phyloP scores from a whole-genome alignment of 1,140 invertebrate species.

The Cotesia chilonis region DNA sequence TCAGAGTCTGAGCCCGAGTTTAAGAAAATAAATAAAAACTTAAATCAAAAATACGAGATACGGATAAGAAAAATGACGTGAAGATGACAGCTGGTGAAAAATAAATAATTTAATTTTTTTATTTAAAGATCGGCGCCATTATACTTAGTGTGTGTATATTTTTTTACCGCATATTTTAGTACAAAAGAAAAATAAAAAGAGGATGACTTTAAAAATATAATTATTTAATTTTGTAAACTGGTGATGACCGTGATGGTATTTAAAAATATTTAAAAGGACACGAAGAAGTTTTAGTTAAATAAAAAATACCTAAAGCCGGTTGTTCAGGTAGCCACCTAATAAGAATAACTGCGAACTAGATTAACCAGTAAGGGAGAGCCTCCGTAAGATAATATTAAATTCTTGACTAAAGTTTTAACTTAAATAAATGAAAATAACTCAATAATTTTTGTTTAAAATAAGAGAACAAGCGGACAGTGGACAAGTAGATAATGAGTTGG shows the following conservation, averaged over 20 bases:
- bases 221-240: too few relatives aligned
- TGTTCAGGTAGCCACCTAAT: conserved; percentile 2
- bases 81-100: conserved; percentile 1
- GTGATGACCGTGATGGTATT: not conserved
- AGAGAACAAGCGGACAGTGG: not conserved
- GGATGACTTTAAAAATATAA: too few relatives aligned
- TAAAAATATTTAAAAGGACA: conserved; percentile 7
- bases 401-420: too few relatives aligned
- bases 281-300: not conserved
- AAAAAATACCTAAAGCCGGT: not conserved
- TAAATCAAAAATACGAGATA: not conserved
- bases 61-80: conserved; percentile 8
- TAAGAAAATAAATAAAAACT: conserved; percentile 6
- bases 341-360: conserved; percentile 18
- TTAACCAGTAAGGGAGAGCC: conserved; percentile 19
- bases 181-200: too few relatives aligned
- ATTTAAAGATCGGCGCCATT: not conserved
- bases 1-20: too few relatives aligned
- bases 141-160: not conserved
- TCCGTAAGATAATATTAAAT: too few relatives aligned
- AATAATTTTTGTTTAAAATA: not conserved
- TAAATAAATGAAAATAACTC: too few relatives aligned
- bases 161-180: not conserved
- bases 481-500: not conserved
- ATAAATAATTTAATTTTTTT: not conserved